Percentiles rank a stretch among this genome's conserved stretches.
Evolutionary conservation across 2,797 vertebrate species (phyloP).

Genomic region (Numenius phaeopus): DNA sequence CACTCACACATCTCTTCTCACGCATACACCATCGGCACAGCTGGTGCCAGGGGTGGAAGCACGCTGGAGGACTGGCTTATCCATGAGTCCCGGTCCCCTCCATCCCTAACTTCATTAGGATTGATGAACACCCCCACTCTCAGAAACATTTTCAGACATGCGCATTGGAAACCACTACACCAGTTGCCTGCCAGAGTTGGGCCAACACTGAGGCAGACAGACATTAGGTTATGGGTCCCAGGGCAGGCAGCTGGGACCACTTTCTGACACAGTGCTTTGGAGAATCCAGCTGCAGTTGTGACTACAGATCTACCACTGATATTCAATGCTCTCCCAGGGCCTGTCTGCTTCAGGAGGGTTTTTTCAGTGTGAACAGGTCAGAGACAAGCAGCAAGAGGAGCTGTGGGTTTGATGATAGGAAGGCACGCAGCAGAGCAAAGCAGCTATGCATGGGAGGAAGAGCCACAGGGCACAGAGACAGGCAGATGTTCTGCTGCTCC

Average conservation of each 20-base stretch:
- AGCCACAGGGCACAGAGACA: background rate
- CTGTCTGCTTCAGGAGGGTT: background rate
- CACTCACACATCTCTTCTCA: background rate
- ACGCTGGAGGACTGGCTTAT: background rate
- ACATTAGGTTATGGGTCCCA: background rate
- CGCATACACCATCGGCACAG: background rate
- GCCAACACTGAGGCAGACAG: background rate
- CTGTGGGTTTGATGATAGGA: background rate
- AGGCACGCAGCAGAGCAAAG: background rate
- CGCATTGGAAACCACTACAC: background rate
- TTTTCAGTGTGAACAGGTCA: background rate
- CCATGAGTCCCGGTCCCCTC: background rate
- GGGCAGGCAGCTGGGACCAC: background rate
- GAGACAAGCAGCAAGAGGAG: background rate
- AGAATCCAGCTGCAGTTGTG: background rate
- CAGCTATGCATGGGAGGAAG: background rate
- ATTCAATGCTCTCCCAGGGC: background rate
- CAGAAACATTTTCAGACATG: background rate
- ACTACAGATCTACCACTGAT: background rate
- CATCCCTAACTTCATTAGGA: background rate
- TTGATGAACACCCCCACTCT: background rate
- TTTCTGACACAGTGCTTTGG: background rate
- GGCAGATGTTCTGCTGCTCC: slow-evolving; percentile 19
- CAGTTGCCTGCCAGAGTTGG: background rate
- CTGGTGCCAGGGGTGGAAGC: background rate